Conservation (phyloP, 2,888 invertebrate species). For the Nezara viridula region DNA sequence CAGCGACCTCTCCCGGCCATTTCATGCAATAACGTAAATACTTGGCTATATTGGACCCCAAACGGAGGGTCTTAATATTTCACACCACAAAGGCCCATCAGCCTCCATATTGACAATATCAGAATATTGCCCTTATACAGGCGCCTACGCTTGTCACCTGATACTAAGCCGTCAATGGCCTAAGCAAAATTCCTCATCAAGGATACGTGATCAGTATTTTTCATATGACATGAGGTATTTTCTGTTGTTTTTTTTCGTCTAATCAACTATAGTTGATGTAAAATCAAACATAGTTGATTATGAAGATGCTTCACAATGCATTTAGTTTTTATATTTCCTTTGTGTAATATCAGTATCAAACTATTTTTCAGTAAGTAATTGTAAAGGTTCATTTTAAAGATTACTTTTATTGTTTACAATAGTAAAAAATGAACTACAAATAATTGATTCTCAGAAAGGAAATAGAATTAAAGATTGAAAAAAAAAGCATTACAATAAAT, state of each 20-base stretch:
- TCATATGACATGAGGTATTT: background rate
- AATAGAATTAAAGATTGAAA: too few species aligned
- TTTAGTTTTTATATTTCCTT: too few species aligned
- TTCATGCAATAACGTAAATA: conserved; percentile 34
- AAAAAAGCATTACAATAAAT: too few species aligned
- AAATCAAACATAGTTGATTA: too few species aligned
- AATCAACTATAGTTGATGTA: too few species aligned
- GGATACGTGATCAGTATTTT: background rate
- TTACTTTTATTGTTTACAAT: too few species aligned
- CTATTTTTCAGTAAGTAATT: too few species aligned
- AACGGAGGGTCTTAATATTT: conserved; percentile 17
- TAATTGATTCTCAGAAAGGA: too few species aligned
- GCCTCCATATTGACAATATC: conserved; percentile 14
- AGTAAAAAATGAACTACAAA: too few species aligned
- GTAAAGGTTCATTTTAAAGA: too few species aligned
- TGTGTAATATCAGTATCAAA: too few species aligned
- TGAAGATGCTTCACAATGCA: too few species aligned
- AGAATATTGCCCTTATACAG: conserved; percentile 21
- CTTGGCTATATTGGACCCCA: conserved; percentile 8
- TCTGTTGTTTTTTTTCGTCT: background rate
- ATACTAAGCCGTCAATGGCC: background rate
- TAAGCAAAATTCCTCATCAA: background rate
- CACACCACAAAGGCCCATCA: conserved; percentile 28
- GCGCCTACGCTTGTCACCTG: background rate
- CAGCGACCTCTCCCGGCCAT: background rate